Percentiles rank a stretch among this genome's conserved stretches.
Conservation (phyloP, 2,888 invertebrate species). For the Odiellus spinosus region DNA sequence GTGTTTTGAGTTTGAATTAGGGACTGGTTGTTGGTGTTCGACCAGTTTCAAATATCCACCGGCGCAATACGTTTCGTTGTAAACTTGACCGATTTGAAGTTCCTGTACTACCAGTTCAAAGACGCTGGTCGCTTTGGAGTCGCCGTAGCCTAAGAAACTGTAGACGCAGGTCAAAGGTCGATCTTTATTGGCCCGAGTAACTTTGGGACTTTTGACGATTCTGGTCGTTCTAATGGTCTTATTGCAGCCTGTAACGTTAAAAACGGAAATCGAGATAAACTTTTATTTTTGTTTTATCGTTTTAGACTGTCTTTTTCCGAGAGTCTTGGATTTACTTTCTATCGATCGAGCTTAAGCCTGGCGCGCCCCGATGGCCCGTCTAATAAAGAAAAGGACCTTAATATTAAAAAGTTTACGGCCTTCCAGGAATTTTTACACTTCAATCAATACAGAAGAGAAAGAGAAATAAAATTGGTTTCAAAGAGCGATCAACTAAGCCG, state of each 20-base stretch:
- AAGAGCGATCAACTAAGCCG: no score
- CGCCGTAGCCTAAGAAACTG: constrained; percentile 8
- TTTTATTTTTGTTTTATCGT: neutral
- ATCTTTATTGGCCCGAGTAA: constrained; percentile 7
- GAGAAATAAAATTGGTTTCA: no score
- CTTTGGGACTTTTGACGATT: constrained; percentile 9
- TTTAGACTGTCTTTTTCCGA: no score
- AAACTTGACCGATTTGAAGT: constrained; percentile 9
- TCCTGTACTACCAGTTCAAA: constrained; percentile 15
- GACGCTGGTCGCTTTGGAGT: constrained; percentile 5
- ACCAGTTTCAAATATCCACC: constrained; percentile 13
- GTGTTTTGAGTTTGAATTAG: no score
- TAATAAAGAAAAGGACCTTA: no score
- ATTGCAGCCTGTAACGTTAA: constrained; percentile 12
- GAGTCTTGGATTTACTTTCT: no score
- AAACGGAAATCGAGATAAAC: no score
- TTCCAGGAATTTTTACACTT: no score
- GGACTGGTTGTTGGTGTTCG: constrained; percentile 1
- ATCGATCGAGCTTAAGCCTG: no score
- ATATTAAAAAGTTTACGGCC: no score
- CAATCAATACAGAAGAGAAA: no score
- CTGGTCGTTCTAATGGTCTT: constrained; percentile 16
- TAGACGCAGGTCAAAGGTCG: constrained; percentile 12
- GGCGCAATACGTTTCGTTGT: constrained; percentile 9
- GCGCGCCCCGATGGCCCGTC: no score